Evolutionary conservation across 2,888 invertebrate species (phyloP).

Genomic region (Acrobasis consociella): DNA sequence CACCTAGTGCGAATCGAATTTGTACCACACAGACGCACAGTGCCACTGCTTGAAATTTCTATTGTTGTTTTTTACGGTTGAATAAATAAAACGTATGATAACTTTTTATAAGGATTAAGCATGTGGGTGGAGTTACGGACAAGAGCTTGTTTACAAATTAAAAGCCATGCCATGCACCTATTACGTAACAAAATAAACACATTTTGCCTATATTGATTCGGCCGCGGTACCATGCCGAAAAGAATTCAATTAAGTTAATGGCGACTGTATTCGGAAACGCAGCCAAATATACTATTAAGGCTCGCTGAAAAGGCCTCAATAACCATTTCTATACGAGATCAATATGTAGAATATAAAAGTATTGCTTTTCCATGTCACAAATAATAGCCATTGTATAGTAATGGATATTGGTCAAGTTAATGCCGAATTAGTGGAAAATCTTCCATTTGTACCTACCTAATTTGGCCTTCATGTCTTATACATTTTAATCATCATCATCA

Average conservation of each 20-base stretch:
- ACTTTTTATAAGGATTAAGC: too few relatives aligned
- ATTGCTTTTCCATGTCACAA: constrained; percentile 38
- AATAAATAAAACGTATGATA: too few relatives aligned
- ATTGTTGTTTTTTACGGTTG: too few relatives aligned
- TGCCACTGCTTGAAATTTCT: too few relatives aligned
- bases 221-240: constrained; percentile 41
- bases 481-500: too few relatives aligned
- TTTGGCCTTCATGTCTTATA: too few relatives aligned
- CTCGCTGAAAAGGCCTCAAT: constrained; percentile 45
- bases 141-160: constrained; percentile 22
- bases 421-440: neutral
- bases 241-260: constrained; percentile 55
- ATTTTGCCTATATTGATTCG: constrained; percentile 43
- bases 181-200: constrained; percentile 42
- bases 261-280: constrained; percentile 40
- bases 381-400: constrained; percentile 19
- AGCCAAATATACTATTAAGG: constrained; percentile 46
- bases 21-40: too few relatives aligned
- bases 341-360: constrained; percentile 34
- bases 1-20: too few relatives aligned
- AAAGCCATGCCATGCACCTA: constrained; percentile 27
- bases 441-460: too few relatives aligned
- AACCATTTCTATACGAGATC: constrained; percentile 40
- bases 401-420: neutral
- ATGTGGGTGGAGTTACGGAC: too few relatives aligned